Evolutionary conservation across 2,113 vertebrate genomes (phyloP).

Genomic region (Cranoglanis bouderius): DNA sequence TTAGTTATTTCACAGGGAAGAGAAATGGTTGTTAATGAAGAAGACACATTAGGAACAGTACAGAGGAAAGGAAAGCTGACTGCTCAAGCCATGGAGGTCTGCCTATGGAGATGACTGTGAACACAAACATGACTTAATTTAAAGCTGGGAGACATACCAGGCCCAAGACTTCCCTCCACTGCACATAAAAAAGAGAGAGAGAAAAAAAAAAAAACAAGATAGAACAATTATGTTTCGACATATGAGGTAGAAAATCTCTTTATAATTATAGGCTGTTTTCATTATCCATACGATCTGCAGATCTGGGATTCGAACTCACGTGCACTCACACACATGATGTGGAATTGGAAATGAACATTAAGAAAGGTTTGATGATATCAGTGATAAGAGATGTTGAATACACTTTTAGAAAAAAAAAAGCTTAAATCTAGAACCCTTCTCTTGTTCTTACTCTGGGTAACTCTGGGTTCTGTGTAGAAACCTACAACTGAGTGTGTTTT

Average conservation of each 20-base stretch:
- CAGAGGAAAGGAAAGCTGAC: constrained; percentile 25
- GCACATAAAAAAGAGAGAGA: constrained; percentile 84
- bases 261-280: background rate
- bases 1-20: constrained; percentile 50
- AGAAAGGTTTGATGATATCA: background rate
- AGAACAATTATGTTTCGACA: constrained; percentile 5
- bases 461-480: background rate
- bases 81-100: constrained; percentile 38
- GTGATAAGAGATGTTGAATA: background rate
- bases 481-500: background rate
- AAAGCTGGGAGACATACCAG: constrained; percentile 85
- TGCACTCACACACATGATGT: background rate
- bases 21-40: constrained; percentile 37
- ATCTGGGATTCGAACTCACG: background rate
- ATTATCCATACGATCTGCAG: background rate
- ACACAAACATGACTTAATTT: constrained; percentile 47
- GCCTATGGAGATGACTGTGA: constrained; percentile 29
- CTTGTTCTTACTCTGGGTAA: background rate
- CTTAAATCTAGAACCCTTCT: background rate
- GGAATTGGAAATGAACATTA: background rate
- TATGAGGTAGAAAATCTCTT: background rate
- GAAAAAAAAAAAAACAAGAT: constrained; percentile 59
- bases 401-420: no score
- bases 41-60: constrained; percentile 46
- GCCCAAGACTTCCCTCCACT: constrained; percentile 96